Base-by-base conservation (phyloP, 53 echinoderm and acorn worm species). In the Echinarachnius parma region DNA sequence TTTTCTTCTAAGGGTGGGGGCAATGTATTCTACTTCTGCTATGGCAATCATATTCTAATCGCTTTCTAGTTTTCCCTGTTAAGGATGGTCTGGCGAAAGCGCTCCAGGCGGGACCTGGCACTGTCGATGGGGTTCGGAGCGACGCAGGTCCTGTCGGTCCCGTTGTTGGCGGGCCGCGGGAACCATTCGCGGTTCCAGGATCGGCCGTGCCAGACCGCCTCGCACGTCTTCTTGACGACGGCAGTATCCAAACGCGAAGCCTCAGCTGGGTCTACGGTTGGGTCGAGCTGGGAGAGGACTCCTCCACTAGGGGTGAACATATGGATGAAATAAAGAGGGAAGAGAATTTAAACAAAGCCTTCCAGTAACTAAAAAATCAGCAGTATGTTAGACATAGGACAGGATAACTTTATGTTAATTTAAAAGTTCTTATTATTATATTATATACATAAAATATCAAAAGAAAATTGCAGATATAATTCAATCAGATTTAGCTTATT, bases 101-200 rank as follows among this genome's bases (percentile, higher is more conserved):
- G 74, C 34, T 57, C 39, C 14, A 72, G 11, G 36, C 74, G 74
- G 10, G 74, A 39, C 42, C 35, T 31, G 59, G 50, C 28, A 23
- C 48, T 77, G 35, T 31, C 67, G 48, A 31, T 36, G 50, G 47
- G 46, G 15, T 35, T 33, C 15, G 77, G 77, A 19, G 57, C 53
- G 24, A 68, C 19, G 53, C 77, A 49, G 78, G 83, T 53, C 7
- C 68, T 78, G 23, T 48, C 19, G 66, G 47, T 52, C 4, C 37
- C 29, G 26, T 50, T 62, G 23, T 48, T 60, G 13, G 31, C 24
- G 49, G 49, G 33, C 32, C 69, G 18, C 14, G 77, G 59, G 71
- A 86, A 91, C 83, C 91, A 83, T 59, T 91, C 91, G 2, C 60
- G 58, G 26, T 80, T 76, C 91, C 91, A 91, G 39, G 15, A 15